Evolutionary conservation across 2,113 vertebrate species (phyloP), one percentile per base, ranked within the genome.

Genomic region (Chaenogobius annularis): DNA sequence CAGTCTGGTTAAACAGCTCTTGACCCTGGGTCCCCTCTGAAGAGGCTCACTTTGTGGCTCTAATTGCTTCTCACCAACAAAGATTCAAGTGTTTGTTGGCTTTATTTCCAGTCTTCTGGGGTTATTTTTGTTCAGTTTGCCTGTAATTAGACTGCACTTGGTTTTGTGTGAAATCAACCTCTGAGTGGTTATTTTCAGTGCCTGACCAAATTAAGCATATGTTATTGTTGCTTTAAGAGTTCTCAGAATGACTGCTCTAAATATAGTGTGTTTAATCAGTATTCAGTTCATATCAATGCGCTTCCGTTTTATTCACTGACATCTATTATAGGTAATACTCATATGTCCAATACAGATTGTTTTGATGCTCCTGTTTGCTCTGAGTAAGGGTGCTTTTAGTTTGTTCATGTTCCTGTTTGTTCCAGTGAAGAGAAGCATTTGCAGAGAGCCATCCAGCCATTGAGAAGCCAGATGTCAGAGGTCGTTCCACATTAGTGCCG

Each of bases 401-500:
- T 82, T 78, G 79, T 81, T 82, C 79, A 69, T 85, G 86, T 85
- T 85, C 67, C n/a, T 68, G 73, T 85, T 88, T 87, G 74, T 76
- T 85, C 20, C 54, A 80, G 77, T 80, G 76, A 86, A 79, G 85
- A 86, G 76, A 70, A 59, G 70, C 80, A 70, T 79, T 84, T 83
- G 84, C 85, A 76, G 82, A 84, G 81, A 86, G 81, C 85, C 71
- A 56, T 85, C 81, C 73, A 85, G 78, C 87, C 58, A 61, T 80
- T 87, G 83, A 75, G 83, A 85, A 87, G 85, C 84, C 86, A 89
- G 79, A 87, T 86, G 89, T 92, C 90, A 90, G 65, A 87, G 91
- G 90, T 89, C 80, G 80, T 90, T 88, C 83, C 83, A 85, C 88
- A 75, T 92, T 92, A 91, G 88, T 88, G 89, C 88, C 66, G 79